Evolutionary conservation across 2,797 vertebrate genomes (phyloP).

Genomic region (Centropyge bicolor): DNA sequence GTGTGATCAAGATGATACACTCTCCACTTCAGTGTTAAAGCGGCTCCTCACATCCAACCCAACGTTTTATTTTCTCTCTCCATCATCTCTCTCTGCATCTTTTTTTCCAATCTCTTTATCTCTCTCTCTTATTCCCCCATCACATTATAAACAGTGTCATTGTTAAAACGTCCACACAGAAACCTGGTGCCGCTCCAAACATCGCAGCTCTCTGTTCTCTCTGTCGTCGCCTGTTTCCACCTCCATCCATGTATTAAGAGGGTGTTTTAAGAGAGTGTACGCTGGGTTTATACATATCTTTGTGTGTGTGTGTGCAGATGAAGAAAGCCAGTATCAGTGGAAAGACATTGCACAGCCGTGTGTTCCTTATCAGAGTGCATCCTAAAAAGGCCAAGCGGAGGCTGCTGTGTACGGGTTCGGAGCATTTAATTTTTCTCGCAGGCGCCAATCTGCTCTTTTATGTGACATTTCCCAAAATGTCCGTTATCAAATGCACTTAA

Average conservation of each 20-base stretch:
- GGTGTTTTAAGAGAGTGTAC: neutral
- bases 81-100: neutral
- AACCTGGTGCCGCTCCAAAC: conserved; percentile 47
- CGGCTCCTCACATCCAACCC: neutral
- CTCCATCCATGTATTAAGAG: neutral
- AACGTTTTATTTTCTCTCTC: neutral
- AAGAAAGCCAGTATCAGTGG: conserved; percentile 25
- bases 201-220: conserved; percentile 19
- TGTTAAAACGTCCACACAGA: conserved; percentile 36
- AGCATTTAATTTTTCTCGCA: conserved; percentile 16
- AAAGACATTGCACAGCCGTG: conserved; percentile 41
- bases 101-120: neutral
- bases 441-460: conserved; percentile 17
- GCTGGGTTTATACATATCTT: neutral
- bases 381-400: conserved; percentile 43
- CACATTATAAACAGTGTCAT: conserved; percentile 26
- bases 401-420: conserved; percentile 20
- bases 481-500: conserved; percentile 42
- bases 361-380: conserved; percentile 49
- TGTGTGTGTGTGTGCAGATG: conserved; percentile 21
- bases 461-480: conserved; percentile 45
- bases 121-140: neutral
- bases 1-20: neutral
- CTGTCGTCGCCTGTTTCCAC: neutral
- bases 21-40: neutral